Percentiles rank a stretch among this genome's conserved stretches.
These are phyloP conservation scores for Apeira syringaria DNA, from an alignment of 2,888 invertebrate species.

Conservation along the genomic window DNA sequence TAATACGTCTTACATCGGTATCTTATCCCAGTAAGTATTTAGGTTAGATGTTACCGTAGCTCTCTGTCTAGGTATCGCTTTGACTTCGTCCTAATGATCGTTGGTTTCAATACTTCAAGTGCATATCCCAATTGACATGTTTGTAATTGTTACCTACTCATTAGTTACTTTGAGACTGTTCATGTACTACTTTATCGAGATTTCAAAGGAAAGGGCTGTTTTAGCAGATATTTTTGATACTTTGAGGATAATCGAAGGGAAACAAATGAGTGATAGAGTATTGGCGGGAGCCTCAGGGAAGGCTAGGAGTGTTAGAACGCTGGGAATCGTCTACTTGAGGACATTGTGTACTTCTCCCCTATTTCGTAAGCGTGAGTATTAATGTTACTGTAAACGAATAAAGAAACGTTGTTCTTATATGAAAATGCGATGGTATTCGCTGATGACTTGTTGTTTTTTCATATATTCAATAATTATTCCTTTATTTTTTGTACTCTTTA, in stretches of 20 bases:
- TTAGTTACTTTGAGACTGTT: conserved; percentile 82
- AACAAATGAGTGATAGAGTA: conserved; percentile 66
- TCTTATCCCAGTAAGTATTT: conserved; percentile 50
- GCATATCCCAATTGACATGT: conserved; percentile 77
- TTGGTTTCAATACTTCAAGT: conserved; percentile 68
- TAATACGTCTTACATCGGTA: conserved; percentile 59
- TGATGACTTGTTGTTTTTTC: conserved; percentile 81
- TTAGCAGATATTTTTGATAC: conserved; percentile 84
- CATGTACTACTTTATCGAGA: conserved; percentile 71
- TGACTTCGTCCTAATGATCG: conserved; percentile 69
- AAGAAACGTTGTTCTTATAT: conserved; percentile 82
- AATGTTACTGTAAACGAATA: conserved; percentile 80
- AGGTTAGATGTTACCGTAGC: conserved; percentile 73
- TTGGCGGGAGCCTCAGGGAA: conserved; percentile 34
- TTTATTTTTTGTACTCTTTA: conserved; percentile 85
- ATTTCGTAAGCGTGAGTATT: conserved; percentile 62
- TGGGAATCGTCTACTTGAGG: conserved; percentile 36
- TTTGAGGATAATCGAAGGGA: conserved; percentile 80
- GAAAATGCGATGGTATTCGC: conserved; percentile 77
- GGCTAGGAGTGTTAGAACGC: conserved; percentile 29
- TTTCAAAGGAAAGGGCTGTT: conserved; percentile 82
- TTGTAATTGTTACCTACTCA: conserved; percentile 81
- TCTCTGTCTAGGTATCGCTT: conserved; percentile 67
- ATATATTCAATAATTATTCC: conserved; percentile 83
- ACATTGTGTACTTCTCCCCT: conserved; percentile 50